Percentiles rank a stretch among this genome's conserved stretches.
Conservation (phyloP, 2,888 invertebrate species). For the Pherbina coryleti region DNA sequence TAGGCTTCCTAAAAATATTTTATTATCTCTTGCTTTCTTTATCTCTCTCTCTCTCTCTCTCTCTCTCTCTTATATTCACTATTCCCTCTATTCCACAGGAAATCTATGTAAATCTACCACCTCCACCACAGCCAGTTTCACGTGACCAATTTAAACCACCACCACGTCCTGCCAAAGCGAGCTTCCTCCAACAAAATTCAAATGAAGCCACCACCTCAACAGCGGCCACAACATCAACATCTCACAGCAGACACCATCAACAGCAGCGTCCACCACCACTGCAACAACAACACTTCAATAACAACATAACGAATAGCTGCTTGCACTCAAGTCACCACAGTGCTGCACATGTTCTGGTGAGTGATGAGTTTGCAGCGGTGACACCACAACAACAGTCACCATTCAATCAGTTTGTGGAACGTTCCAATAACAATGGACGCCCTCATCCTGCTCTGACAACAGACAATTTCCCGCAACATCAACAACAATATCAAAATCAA, state of each 20-base stretch:
- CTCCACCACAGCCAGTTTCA: conserved; percentile 58
- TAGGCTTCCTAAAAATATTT: too few species aligned
- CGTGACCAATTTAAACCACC: conserved; percentile 57
- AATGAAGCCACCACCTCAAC: conserved; percentile 41
- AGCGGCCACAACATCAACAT: conserved; percentile 43
- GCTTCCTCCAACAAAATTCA: conserved; percentile 56
- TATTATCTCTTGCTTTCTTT: background rate
- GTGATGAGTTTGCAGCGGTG: conserved; percentile 51
- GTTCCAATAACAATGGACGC: conserved; percentile 31
- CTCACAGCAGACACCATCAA: conserved; percentile 10
- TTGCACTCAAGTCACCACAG: background rate
- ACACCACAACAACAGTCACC: conserved; percentile 37
- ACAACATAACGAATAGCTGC: conserved; percentile 23
- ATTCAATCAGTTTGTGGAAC: conserved; percentile 42
- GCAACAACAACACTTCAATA: conserved; percentile 50
- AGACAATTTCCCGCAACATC: conserved; percentile 46
- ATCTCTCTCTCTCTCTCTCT: too few species aligned
- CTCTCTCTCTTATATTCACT: background rate
- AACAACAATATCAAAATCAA: conserved; percentile 40
- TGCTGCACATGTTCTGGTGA: conserved; percentile 58
- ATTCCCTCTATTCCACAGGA: conserved; percentile 50
- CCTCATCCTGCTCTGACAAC: conserved; percentile 36
- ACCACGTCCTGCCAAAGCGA: conserved; percentile 64
- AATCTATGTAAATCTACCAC: conserved; percentile 66
- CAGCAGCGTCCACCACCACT: conserved; percentile 40